Conservation (phyloP, 2,113 vertebrate genomes). For the Heteronetta atricapilla region DNA sequence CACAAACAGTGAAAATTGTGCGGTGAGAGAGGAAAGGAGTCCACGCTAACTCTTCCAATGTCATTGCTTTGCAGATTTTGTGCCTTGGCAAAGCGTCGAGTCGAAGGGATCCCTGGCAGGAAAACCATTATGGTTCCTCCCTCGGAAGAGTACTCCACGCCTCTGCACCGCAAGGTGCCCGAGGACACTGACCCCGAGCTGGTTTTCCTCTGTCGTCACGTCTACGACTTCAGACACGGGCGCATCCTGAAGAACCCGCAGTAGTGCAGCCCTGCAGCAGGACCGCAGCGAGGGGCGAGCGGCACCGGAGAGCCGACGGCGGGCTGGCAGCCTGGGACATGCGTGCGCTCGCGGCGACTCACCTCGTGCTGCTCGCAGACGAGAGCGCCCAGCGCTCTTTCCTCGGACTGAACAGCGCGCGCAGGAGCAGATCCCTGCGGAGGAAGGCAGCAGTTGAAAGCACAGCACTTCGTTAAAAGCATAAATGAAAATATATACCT, state of each 20-base stretch:
- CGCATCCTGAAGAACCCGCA: slow-evolving; percentile 98
- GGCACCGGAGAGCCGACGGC: neutral
- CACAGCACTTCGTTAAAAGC: slow-evolving; percentile 84
- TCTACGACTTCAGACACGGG: slow-evolving; percentile 97
- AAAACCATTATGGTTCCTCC: slow-evolving; percentile 91
- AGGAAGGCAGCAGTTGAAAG: slow-evolving; percentile 73
- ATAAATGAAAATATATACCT: slow-evolving; percentile 69
- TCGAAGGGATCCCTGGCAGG: slow-evolving; percentile 87
- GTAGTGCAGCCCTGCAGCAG: slow-evolving; percentile 69
- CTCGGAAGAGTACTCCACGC: slow-evolving; percentile 86
- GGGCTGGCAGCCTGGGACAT: neutral
- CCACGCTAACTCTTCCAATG: accelerated
- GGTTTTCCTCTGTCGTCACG: slow-evolving; percentile 97
- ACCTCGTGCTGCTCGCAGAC: neutral
- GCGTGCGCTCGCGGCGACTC: neutral
- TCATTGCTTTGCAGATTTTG: slow-evolving; percentile 85
- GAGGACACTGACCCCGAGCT: slow-evolving; percentile 93
- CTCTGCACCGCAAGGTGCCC: slow-evolving; percentile 93
- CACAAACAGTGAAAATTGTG: neutral
- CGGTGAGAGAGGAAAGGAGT: neutral
- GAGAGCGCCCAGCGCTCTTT: neutral
- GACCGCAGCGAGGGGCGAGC: slow-evolving; percentile 3
- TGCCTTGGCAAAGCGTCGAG: slow-evolving; percentile 97
- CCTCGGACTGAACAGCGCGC: neutral
- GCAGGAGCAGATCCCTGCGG: slow-evolving; percentile 42